Base-by-base conservation (phyloP, 2,113 vertebrate species). In the Seriola rivoliana region DNA sequence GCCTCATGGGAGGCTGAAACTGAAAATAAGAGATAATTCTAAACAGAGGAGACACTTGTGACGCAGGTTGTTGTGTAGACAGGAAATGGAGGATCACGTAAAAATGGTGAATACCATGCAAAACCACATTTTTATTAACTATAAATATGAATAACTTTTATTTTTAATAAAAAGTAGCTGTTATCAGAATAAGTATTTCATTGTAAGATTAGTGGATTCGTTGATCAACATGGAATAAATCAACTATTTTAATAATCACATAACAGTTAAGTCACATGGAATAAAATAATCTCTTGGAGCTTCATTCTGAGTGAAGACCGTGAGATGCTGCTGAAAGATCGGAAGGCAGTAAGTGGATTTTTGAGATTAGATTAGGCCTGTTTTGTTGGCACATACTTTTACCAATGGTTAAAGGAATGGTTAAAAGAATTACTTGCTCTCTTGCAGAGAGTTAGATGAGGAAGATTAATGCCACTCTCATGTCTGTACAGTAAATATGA, bases 21-120 rank as follows among this genome's bases (percentile, higher is more conserved):
- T 19, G 67, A 84, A 69, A 80, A 78, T n/a, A 59, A 84, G 52
- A 85, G 85, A 84, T 88, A 38, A 87, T 75, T 65, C 75, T 63
- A 64, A 75, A 85, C 75, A 90, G 75, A 50, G 73, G 46, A 64
- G 74, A 36, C 44, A 44, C 65, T 23, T 14, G 34, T 75, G 55
- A 38, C 16, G 69, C 54, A 74, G 59, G 75, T 16, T 73, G 77
- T 72, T 71, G 68, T 78, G 40, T 5, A 52, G 52, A 71, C 29
- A 76, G 67, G 73, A 85, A 74, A 71, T 75, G 64, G 70, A 67
- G 76, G 46, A 25, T 50, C 34, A 55, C 4, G 8, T 1, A 52
- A 8, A 52, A 50, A 50, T 50, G 48, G 17, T 52, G 50, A 52
- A 52, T 8, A 21, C n/a, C 54, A 55, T 23, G 21, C 17, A 52